Evolutionary conservation across 2,113 vertebrate genomes (phyloP).

Genomic region (Callochromis pleurospilus): DNA sequence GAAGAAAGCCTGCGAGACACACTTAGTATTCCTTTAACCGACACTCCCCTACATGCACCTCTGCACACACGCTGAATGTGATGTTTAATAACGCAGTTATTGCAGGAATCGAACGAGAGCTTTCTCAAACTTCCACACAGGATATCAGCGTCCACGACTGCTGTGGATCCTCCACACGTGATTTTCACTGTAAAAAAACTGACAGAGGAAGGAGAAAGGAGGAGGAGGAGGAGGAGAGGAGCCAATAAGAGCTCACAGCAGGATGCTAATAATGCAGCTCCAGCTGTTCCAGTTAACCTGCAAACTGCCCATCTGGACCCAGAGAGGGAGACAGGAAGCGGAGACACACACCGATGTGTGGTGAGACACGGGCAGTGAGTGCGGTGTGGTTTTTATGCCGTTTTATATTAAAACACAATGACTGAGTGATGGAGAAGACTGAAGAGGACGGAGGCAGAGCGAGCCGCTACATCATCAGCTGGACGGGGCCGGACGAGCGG

Average conservation of each 20-base stretch:
- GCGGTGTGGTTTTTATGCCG: neutral
- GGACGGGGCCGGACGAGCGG: slow-evolving; percentile 12
- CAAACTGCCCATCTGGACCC: slow-evolving; percentile 99
- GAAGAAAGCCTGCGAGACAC: slow-evolving; percentile 30
- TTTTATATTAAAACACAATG: neutral
- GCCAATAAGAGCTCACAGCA: slow-evolving; percentile 98
- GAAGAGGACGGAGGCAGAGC: neutral
- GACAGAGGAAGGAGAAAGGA: slow-evolving; percentile 38
- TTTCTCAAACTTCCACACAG: neutral
- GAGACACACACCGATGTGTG: neutral
- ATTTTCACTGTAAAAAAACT: neutral
- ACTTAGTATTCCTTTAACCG: slow-evolving; percentile 51
- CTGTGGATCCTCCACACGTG: neutral
- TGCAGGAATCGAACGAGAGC: neutral
- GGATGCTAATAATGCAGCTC: slow-evolving; percentile 99
- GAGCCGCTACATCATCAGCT: slow-evolving; percentile 27
- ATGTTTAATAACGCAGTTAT: neutral
- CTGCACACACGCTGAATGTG: neutral
- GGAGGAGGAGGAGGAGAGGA: slow-evolving; percentile 63
- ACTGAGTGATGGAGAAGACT: neutral
- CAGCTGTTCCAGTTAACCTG: slow-evolving; percentile 99
- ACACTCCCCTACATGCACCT: slow-evolving; percentile 2
- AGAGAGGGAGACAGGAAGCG: slow-evolving; percentile 42
- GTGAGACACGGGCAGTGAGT: slow-evolving; percentile 49
- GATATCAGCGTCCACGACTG: neutral